Evolutionary conservation across 1,140 invertebrate species (phyloP).

Genomic region (Streblospio benedicti): DNA sequence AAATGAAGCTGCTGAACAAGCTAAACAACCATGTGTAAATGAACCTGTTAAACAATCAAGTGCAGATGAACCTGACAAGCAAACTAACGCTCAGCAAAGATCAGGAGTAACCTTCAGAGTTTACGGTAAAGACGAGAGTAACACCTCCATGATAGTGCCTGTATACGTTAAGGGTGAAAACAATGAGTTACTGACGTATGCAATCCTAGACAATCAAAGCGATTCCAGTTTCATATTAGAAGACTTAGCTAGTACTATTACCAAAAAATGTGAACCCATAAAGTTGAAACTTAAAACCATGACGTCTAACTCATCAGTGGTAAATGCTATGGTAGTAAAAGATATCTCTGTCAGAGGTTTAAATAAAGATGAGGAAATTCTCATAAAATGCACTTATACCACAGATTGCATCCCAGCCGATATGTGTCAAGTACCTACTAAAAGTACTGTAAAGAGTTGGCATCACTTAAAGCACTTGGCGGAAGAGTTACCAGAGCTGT

Average conservation of each 20-base stretch:
- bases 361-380: background rate
- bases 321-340: background rate
- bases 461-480: background rate
- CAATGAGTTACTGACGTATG: too few species aligned
- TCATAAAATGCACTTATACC: background rate
- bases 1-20: too few species aligned
- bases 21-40: too few species aligned
- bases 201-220: background rate
- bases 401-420: slow-evolving; percentile 1
- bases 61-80: too few species aligned
- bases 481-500: background rate
- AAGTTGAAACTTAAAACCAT: background rate
- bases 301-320: background rate
- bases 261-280: background rate
- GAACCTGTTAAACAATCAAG: too few species aligned
- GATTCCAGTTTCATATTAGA: slow-evolving; percentile 5
- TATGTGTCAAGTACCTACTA: slow-evolving; percentile 1
- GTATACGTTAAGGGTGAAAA: background rate
- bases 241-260: background rate
- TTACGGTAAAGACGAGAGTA: too few species aligned
- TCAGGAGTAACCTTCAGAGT: too few species aligned
- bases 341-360: background rate
- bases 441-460: slow-evolving; percentile 1
- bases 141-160: slow-evolving; percentile 5
- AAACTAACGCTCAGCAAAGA: too few species aligned